Evolutionary conservation across 2,888 invertebrate species (phyloP), one percentile per base, ranked within the genome.

Genomic region (Bugulina stolonifera): DNA sequence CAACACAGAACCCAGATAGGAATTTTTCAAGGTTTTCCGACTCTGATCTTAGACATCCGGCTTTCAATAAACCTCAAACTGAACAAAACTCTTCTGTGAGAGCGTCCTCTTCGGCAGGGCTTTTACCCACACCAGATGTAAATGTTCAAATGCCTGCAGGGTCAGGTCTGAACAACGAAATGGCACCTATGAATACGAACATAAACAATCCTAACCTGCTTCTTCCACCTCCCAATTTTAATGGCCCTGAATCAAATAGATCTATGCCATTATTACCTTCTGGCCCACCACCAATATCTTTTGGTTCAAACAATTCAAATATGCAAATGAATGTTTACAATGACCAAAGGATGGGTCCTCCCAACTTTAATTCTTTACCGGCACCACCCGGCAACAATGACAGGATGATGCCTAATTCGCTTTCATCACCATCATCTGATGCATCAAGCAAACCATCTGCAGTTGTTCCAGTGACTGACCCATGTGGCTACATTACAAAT

Each of bases 91-190:
- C 43, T 10, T 18, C 18, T 32, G 32, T 27, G 32, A 32, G 10
- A 10, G 32, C 64, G 25, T 64, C 64, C 2, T 10, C 22, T 22
- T 64, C 64, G 2, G 34, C 34, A 14, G 25, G 25, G 3, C 64
- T 64, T 32, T 64, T 64, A 32, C 64, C 64, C 25, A 64, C 64
- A 32, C 64, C 64, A 14, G 32, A n/a, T 64, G 64, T 14, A 32
- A 27, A 27, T 22, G 29, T 27, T 43, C 43, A 43, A 43, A 43
- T 43, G 18, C 43, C 5, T 18, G 10, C 43, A 43, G 18, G 43
- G 10, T 43, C 43, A 10, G 18, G 18, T 43, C 5, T 43, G 43
- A 43, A 43, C 43, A 43, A 5, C 18, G 43, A 18, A 10, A 18
- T 5, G 18, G 18, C 18, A 43, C 43, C 43, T 10, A 43, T 10